Evolutionary conservation across 2,888 invertebrate species (phyloP).

Genomic region (Mimachlamys varia): DNA sequence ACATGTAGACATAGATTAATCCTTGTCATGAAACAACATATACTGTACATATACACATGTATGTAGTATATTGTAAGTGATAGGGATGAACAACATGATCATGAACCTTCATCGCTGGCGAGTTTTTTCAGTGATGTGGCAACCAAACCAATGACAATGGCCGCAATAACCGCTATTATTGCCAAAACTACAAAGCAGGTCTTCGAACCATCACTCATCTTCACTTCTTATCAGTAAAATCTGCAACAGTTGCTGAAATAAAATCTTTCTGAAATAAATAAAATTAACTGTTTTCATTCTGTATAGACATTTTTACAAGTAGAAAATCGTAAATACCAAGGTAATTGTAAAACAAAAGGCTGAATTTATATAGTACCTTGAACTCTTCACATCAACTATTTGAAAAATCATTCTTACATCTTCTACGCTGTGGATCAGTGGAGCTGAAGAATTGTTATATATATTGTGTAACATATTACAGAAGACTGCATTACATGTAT

Average conservation of each 20-base stretch:
- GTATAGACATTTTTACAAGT: too few relatives aligned
- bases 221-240: neutral
- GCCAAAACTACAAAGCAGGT: conserved; percentile 54
- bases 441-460: too few relatives aligned
- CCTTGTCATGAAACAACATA: neutral
- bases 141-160: conserved; percentile 65
- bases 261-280: neutral
- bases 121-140: conserved; percentile 74
- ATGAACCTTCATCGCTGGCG: conserved; percentile 73
- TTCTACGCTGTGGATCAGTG: too few relatives aligned
- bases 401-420: too few relatives aligned
- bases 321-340: too few relatives aligned
- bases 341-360: too few relatives aligned
- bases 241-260: neutral
- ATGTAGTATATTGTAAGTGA: too few relatives aligned
- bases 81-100: neutral
- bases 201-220: conserved; percentile 49
- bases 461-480: too few relatives aligned
- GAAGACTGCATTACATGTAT: too few relatives aligned
- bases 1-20: neutral
- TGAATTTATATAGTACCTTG: too few relatives aligned
- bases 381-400: too few relatives aligned
- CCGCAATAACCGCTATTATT: conserved; percentile 55
- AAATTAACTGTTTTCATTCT: neutral
- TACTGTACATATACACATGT: too few relatives aligned